A percentile compares a stretch with the other conserved stretches of the same genome.
Conservation (phyloP, 1,140 invertebrate species). For the Platorchestia sp. region DNA sequence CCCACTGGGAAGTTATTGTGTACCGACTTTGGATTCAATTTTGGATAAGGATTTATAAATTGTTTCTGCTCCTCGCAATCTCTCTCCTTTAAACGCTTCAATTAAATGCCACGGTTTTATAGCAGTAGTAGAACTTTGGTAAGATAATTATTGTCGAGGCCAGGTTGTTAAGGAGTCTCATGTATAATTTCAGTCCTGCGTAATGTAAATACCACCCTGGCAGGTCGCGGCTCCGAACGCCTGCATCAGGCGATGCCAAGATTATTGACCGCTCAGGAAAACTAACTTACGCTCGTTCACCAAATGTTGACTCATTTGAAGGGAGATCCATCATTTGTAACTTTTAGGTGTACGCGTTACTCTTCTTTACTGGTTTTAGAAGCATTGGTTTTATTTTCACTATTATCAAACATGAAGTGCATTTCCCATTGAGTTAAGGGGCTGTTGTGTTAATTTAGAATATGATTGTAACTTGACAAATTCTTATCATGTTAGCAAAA, state of each 20-base stretch:
- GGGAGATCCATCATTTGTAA: neutral
- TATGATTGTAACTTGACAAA: too few relatives aligned
- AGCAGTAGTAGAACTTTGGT: neutral
- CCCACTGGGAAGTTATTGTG: neutral
- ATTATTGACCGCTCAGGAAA: neutral
- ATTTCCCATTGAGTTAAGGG: neutral
- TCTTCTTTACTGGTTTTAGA: neutral
- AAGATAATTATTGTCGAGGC: neutral
- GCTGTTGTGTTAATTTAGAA: neutral
- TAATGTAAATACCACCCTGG: slow-evolving; percentile 35
- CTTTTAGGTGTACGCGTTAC: neutral
- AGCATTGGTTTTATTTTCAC: neutral
- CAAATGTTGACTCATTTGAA: neutral
- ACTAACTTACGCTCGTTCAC: neutral
- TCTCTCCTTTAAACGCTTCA: slow-evolving; percentile 20
- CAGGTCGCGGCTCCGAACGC: neutral
- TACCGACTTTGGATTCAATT: neutral
- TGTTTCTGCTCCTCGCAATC: neutral
- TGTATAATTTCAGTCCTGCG: slow-evolving; percentile 35
- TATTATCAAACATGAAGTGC: neutral
- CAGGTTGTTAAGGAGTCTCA: neutral
- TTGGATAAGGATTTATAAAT: slow-evolving; percentile 29
- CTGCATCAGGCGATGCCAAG: neutral
- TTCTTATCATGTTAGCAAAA: too few relatives aligned
- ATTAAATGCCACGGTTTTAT: neutral